phyloP scores from a whole-genome alignment of 2,797 vertebrate species.

The Pyrocephalus nanus region DNA sequence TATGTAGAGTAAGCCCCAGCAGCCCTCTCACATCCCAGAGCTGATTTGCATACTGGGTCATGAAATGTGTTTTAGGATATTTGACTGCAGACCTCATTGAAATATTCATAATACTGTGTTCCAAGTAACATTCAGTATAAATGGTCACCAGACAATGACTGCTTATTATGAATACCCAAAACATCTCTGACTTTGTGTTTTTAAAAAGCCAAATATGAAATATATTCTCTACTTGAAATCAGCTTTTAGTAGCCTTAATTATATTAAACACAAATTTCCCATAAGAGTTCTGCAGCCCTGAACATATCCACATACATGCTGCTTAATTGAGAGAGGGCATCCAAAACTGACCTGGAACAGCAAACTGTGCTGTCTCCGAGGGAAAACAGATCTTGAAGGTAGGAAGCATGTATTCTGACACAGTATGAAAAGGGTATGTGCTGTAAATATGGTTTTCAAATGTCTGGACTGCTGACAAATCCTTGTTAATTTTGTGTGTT shows the following conservation, averaged over 20 bases:
- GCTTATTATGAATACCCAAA: background rate
- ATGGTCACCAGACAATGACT: background rate
- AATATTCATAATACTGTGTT: slow-evolving; percentile 12
- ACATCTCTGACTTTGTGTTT: background rate
- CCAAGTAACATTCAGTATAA: background rate
- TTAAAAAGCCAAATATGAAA: background rate
- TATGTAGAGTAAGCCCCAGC: slow-evolving; percentile 54
- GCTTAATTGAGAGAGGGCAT: background rate
- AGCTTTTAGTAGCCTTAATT: background rate
- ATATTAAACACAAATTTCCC: background rate
- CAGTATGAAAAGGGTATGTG: background rate
- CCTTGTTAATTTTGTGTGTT: background rate
- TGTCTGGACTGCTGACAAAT: background rate
- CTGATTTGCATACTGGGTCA: slow-evolving; percentile 70
- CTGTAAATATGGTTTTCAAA: background rate
- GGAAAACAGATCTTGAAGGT: background rate
- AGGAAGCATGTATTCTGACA: background rate
- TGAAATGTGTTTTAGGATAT: slow-evolving; percentile 39
- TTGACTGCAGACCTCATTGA: slow-evolving; percentile 42
- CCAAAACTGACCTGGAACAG: background rate
- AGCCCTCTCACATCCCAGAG: slow-evolving; percentile 36
- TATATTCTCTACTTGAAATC: background rate
- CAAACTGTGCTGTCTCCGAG: background rate
- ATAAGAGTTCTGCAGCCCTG: background rate
- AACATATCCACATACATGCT: rapidly evolving